Base-by-base conservation (phyloP, 2,888 invertebrate species). In the Leptura quadrifasciata region DNA sequence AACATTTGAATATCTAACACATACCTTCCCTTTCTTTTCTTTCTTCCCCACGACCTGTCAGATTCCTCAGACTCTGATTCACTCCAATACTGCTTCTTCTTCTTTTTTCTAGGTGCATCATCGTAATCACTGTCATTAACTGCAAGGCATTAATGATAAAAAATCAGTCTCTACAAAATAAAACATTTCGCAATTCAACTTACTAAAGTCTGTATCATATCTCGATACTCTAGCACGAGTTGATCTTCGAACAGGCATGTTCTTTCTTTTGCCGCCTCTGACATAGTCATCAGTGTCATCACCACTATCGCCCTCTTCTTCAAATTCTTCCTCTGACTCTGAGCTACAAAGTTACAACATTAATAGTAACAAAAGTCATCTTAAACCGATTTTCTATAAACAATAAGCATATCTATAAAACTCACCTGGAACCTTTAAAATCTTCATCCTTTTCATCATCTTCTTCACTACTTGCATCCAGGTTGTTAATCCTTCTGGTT, bases 401-500 rank as follows among this genome's bases (percentile, higher is more conserved):
- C 27, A 31, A 8, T 31, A 31, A 31, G 8, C 8, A 6, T 31
- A 31, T 31, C 24, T 72, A 47, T 72, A 63, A 47, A 24, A 63
- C 55, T 68, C 88, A 80, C 92, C 94, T 94, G 0, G 94, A 93
- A 57, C 96, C 96, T 87, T 96, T 95, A 86, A 97, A 98, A 89
- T 98, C 98, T 88, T 97, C 97, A 85, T 97, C 97, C 0, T 95
- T 95, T 74, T 92, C 93, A 39, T 93, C 93, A 88, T 96, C 95
- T 86, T 95, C 93, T 27, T 86, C 88, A 77, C 88, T 89, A 76
- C 87, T 87, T 9, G 86, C 82, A 83, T 96, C 95, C 69, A 97
- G 89, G 64, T 94, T 94, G 86, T 96, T 96, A 58, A 97, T 88
- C 83, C 95, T 95, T 31, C 95, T 91, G 47, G 93, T 91, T 84